These are phyloP conservation scores for Upupa epops DNA, from an alignment of 2,113 vertebrate genomes.

Conservation along the genomic window DNA sequence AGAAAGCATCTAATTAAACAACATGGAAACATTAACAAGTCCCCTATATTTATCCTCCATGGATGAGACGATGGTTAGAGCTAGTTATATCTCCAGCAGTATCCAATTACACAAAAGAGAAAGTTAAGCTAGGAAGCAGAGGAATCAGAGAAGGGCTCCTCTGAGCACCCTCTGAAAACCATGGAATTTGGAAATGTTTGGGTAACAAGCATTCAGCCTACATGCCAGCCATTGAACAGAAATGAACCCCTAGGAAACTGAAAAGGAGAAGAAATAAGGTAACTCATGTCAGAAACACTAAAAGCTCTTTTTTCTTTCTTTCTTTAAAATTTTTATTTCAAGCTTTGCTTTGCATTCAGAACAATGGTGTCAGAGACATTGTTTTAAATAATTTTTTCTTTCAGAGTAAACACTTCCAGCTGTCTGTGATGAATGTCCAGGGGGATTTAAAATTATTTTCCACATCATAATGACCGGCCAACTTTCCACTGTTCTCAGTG, in stretches of 20 bases:
- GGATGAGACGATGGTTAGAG: not conserved
- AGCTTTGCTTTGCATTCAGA: not conserved
- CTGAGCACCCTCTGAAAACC: not conserved
- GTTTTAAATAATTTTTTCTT: not conserved
- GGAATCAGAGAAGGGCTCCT: not conserved
- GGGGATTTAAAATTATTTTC: slow-evolving; percentile 53
- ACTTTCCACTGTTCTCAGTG: slow-evolving; percentile 25
- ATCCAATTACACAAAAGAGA: not conserved
- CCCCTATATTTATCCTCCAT: not conserved
- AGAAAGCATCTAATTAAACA: not conserved
- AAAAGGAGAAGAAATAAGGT: not conserved
- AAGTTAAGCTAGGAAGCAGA: not conserved
- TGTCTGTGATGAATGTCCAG: slow-evolving; percentile 6
- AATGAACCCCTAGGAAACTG: not conserved
- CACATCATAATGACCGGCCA: slow-evolving; percentile 23
- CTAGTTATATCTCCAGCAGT: not conserved
- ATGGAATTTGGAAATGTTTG: not conserved
- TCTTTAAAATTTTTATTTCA: not conserved
- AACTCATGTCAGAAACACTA: not conserved
- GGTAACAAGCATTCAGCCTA: not conserved
- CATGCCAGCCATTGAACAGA: not conserved
- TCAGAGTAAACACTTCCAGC: slow-evolving; percentile 17
- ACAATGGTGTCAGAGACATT: not conserved
- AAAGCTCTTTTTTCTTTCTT: not conserved
- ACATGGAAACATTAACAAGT: not conserved